Percentiles rank a stretch among this genome's conserved stretches.
Evolutionary conservation across 2,888 invertebrate species (phyloP).

Genomic region (Tetragnatha montana): DNA sequence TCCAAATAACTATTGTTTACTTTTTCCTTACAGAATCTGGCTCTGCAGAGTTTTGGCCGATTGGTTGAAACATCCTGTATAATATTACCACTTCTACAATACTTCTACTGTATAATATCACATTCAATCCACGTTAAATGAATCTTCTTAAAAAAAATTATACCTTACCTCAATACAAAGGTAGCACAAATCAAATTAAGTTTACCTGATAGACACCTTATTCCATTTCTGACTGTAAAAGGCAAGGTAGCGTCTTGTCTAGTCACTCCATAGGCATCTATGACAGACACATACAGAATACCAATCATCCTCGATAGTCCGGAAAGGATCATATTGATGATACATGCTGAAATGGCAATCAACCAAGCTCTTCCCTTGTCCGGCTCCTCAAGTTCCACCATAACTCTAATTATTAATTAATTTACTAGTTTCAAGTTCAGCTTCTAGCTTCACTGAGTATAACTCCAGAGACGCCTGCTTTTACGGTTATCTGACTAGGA

Average conservation of each 20-base stretch:
- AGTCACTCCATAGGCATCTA: slow-evolving; percentile 54
- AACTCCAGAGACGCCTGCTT: too few species aligned
- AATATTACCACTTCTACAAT: too few species aligned
- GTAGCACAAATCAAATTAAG: background rate
- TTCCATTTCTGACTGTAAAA: slow-evolving; percentile 65
- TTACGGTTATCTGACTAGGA: background rate
- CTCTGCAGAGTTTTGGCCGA: too few species aligned
- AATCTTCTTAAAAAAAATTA: too few species aligned
- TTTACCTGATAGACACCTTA: slow-evolving; percentile 61
- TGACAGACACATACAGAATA: slow-evolving; percentile 70
- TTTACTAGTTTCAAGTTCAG: too few species aligned
- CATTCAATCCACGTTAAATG: too few species aligned
- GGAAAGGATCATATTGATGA: slow-evolving; percentile 70
- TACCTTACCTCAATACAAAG: too few species aligned
- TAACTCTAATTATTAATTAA: background rate
- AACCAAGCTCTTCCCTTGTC: slow-evolving; percentile 72
- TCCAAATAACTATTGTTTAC: too few species aligned
- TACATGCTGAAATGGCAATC: slow-evolving; percentile 66
- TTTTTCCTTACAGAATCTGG: too few species aligned
- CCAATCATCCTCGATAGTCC: slow-evolving; percentile 71
- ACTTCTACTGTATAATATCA: too few species aligned
- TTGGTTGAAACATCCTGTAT: too few species aligned
- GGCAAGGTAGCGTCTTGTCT: slow-evolving; percentile 71
- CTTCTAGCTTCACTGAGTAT: too few species aligned
- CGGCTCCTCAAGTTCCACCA: slow-evolving; percentile 62